Base-by-base conservation (phyloP, 2,113 vertebrate genomes). In the Manacus vitellinus region DNA sequence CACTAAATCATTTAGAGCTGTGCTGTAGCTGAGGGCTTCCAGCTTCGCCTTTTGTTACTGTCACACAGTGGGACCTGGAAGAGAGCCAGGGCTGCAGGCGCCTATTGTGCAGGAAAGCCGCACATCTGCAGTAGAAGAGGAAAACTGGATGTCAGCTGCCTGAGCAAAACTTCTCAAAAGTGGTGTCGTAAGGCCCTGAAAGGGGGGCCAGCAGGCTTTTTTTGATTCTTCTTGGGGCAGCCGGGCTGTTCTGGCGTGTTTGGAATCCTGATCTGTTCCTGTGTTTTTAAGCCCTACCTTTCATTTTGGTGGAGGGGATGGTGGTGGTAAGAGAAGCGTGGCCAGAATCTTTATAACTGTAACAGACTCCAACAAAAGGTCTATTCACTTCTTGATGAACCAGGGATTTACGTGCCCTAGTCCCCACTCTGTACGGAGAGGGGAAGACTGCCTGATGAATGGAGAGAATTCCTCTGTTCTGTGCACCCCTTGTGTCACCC, bases 1-100 rank as follows among this genome's bases (percentile, higher is more conserved):
- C 96, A 96, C 95, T 98, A 97, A 98, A 97, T 98, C 97, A 96
- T 93, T 94, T 92, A 91, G 96, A 95, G 94, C 79, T 78, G 78
- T 31, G 94, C 94, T 93, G 92, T 92, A 89, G 95, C 95, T 95
- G 88, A 94, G 94, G 94, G 92, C 93, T 96, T 94, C 97, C 95
- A 97, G 95, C 92, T 79, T 96, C 70, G 94, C 95, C 96, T 97
- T 97, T 98, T 97, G 97, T 97, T 97, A 63, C 91, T 95, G 93
- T 97, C 96, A 91, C 96, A 96, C 97, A 94, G 95, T 79, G 94
- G 96, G 96, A 82, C 51, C 94, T 97, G 97, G 97, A 86, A 8
- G 49, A 43, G 23, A 44, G 96, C 97, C 97, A 97, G 93, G 95
- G 92, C 97, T 95, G 95, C 96, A 88, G 94, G 95, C 94, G 79